These are phyloP conservation scores for Campaea margaritaria DNA, from an alignment of 2,888 invertebrate genomes.

Conservation along the genomic window DNA sequence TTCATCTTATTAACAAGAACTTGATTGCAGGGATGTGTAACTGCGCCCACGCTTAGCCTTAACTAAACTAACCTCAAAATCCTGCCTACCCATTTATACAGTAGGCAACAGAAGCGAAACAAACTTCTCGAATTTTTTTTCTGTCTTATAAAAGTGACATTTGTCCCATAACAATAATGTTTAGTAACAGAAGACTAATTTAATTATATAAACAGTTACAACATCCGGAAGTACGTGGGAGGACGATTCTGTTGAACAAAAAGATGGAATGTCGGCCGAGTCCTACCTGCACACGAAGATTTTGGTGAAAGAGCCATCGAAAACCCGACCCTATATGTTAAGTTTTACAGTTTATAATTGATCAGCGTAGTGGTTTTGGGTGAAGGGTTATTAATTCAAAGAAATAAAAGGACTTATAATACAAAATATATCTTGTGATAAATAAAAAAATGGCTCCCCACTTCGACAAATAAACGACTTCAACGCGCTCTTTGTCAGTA, in stretches of 20 bases:
- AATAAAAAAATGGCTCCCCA: conserved; percentile 31
- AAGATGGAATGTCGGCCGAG: conserved; percentile 70
- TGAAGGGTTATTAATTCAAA: conserved; percentile 31
- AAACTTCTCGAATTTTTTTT: conserved; percentile 3
- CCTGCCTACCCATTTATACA: background rate
- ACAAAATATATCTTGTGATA: conserved; percentile 32
- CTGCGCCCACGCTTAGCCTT: background rate
- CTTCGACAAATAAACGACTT: conserved; percentile 34
- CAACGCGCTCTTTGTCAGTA: conserved; percentile 27
- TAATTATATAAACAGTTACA: conserved; percentile 60
- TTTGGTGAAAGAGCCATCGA: conserved; percentile 18
- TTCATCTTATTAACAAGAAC: conserved; percentile 1
- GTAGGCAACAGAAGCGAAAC: background rate
- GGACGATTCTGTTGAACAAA: conserved; percentile 67
- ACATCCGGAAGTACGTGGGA: conserved; percentile 78
- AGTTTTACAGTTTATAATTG: background rate
- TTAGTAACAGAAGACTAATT: conserved; percentile 53
- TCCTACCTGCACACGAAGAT: conserved; percentile 65
- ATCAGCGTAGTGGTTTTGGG: background rate
- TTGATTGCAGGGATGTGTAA: conserved; percentile 5
- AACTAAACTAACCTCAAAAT: conserved; percentile 4
- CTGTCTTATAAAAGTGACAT: conserved; percentile 19
- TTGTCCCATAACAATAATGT: conserved; percentile 49
- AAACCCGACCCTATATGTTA: conserved; percentile 20
- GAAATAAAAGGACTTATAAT: conserved; percentile 33